A percentile compares a stretch with the other conserved stretches of the same genome.
Conservation (phyloP, 1,140 invertebrate species). For the Drosophila dunni region DNA sequence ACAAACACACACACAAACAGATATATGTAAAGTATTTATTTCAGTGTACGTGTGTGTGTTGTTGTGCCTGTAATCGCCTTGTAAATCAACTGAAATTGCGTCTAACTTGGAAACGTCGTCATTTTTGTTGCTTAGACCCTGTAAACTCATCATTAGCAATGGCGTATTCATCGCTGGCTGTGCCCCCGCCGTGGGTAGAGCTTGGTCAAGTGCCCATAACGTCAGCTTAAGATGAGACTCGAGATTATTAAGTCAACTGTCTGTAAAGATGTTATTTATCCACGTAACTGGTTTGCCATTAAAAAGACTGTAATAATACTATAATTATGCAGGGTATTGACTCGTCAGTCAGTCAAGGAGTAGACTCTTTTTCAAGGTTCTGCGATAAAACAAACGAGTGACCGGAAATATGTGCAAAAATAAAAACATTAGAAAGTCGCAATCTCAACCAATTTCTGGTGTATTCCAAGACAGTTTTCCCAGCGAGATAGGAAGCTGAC, state of each 20-base stretch:
- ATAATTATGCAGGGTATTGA: constrained; percentile 28
- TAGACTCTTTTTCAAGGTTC: constrained; percentile 62
- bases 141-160: not conserved
- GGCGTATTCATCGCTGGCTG: constrained; percentile 2
- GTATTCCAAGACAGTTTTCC: not conserved
- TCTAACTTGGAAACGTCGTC: constrained; percentile 41
- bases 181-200: not conserved
- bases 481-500: not conserved
- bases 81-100: constrained; percentile 72
- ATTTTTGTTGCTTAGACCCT: constrained; percentile 35
- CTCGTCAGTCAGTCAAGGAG: constrained; percentile 18
- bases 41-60: constrained; percentile 2
- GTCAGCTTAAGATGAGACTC: not conserved
- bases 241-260: not conserved
- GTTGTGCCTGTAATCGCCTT: constrained; percentile 43
- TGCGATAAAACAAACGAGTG: constrained; percentile 35
- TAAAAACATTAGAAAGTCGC: constrained; percentile 1
- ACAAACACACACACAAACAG: constrained; percentile 29
- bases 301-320: constrained; percentile 15
- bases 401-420: not conserved
- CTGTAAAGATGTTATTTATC: constrained; percentile 20
- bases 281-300: constrained; percentile 32
- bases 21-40: not conserved
- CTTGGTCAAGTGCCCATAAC: not conserved
- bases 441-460: constrained; percentile 4